A percentile compares a stretch with the other conserved stretches of the same genome.
These are phyloP conservation scores for Choloepus hoffmanni DNA, from an alignment of 2,113 vertebrate genomes.

Conservation along the genomic window DNA sequence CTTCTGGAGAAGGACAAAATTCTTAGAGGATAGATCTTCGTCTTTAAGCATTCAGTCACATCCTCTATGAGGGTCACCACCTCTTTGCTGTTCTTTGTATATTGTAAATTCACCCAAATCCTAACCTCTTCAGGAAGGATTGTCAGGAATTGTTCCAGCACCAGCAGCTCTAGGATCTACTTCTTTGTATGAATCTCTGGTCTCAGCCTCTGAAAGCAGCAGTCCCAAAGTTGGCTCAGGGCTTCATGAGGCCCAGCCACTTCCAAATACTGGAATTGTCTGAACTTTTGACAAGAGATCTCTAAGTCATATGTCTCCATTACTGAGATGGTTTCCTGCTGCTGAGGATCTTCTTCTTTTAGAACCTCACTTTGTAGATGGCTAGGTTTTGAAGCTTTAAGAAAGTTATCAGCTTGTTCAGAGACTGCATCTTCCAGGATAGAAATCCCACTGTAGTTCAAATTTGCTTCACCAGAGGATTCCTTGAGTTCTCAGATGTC, in stretches of 20 bases:
- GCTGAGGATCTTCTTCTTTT: neutral
- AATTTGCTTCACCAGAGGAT: neutral
- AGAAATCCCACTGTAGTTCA: neutral
- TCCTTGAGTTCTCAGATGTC: neutral
- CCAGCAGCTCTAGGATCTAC: conserved; percentile 72
- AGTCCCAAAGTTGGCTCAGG: conserved; percentile 67
- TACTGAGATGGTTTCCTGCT: neutral
- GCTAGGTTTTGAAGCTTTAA: conserved; percentile 46
- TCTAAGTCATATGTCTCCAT: conserved; percentile 50
- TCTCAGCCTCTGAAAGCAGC: conserved; percentile 74
- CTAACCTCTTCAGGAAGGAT: conserved; percentile 72
- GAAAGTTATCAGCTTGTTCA: neutral
- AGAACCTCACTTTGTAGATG: conserved; percentile 14
- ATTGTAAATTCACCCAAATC: conserved; percentile 71
- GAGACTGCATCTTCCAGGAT: conserved; percentile 22
- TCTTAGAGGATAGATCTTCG: neutral
- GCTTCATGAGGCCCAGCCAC: conserved; percentile 55
- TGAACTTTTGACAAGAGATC: conserved; percentile 66
- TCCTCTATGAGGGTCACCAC: conserved; percentile 53
- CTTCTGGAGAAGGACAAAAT: conserved; percentile 26
- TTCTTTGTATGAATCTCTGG: conserved; percentile 77
- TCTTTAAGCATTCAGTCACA: conserved; percentile 32
- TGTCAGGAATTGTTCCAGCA: conserved; percentile 72
- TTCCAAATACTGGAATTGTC: conserved; percentile 63
- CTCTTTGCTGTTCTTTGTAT: conserved; percentile 67